phyloP scores from a whole-genome alignment of 2,797 vertebrate species.

The Agapornis canus region DNA sequence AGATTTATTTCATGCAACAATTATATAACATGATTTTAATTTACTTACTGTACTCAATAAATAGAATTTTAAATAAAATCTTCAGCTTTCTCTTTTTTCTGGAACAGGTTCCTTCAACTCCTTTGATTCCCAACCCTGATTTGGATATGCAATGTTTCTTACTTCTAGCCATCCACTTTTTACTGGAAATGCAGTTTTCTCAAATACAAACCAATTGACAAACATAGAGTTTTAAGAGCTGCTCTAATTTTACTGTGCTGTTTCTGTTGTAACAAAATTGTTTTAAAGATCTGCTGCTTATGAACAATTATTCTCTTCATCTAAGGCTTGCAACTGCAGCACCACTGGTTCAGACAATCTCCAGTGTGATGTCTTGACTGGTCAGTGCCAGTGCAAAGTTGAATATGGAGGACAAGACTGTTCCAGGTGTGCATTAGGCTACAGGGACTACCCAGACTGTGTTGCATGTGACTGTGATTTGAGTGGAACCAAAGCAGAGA shows the following conservation, averaged over 20 bases:
- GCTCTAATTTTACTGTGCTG: neutral
- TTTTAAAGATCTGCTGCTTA: neutral
- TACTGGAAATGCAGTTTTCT: neutral
- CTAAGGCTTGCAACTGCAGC: slow-evolving; percentile 88
- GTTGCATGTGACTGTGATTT: slow-evolving; percentile 85
- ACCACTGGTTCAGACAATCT: slow-evolving; percentile 75
- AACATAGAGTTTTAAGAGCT: neutral
- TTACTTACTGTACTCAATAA: neutral
- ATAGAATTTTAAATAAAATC: neutral
- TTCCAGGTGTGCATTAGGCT: slow-evolving; percentile 83
- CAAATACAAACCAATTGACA: neutral
- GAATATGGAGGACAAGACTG: slow-evolving; percentile 83
- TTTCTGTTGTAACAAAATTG: neutral
- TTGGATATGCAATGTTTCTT: neutral
- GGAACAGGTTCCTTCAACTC: neutral
- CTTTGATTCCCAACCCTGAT: neutral
- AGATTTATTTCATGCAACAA: neutral
- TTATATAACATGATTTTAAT: neutral
- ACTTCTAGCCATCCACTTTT: neutral
- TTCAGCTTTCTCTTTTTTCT: neutral
- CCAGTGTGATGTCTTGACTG: slow-evolving; percentile 81
- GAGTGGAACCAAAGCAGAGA: slow-evolving; percentile 80
- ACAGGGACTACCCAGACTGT: slow-evolving; percentile 87
- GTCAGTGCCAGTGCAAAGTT: slow-evolving; percentile 83
- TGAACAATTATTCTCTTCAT: neutral